phyloP scores from a whole-genome alignment of 35 echinoderm and acorn worm species.

The Eucidaris tribuloides region DNA sequence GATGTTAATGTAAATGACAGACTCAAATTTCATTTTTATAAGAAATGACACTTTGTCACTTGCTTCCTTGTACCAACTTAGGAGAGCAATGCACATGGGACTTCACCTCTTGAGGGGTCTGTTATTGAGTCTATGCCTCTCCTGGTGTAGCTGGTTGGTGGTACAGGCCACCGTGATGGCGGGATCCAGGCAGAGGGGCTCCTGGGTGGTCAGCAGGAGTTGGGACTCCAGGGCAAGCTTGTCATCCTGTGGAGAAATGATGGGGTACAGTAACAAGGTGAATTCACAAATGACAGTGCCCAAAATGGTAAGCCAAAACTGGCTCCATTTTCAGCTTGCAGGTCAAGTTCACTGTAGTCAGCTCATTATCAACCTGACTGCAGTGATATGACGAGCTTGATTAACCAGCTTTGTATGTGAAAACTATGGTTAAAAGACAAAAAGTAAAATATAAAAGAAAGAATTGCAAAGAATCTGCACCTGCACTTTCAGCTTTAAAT shows the following conservation, averaged over 20 bases:
- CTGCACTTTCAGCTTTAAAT: no score
- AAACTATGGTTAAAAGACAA: no score
- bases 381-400: background rate
- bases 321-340: background rate
- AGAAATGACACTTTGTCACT: no score
- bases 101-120: slow-evolving; percentile 84
- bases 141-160: slow-evolving; percentile 72
- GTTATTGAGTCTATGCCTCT: slow-evolving; percentile 74
- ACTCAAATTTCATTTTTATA: no score
- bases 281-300: background rate
- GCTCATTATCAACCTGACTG: background rate
- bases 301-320: background rate
- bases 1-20: no score
- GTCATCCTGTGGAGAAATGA: slow-evolving; percentile 71
- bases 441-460: no score
- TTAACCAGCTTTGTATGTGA: no score
- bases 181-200: slow-evolving; percentile 89
- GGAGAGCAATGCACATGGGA: no score
- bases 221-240: slow-evolving; percentile 92
- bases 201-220: slow-evolving; percentile 88
- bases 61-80: no score
- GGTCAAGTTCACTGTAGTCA: background rate
- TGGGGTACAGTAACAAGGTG: background rate
- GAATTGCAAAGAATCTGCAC: no score
- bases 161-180: slow-evolving; percentile 77